Evolutionary conservation across 2,888 invertebrate species (phyloP).

Genomic region (Gastrophysa polygoni): DNA sequence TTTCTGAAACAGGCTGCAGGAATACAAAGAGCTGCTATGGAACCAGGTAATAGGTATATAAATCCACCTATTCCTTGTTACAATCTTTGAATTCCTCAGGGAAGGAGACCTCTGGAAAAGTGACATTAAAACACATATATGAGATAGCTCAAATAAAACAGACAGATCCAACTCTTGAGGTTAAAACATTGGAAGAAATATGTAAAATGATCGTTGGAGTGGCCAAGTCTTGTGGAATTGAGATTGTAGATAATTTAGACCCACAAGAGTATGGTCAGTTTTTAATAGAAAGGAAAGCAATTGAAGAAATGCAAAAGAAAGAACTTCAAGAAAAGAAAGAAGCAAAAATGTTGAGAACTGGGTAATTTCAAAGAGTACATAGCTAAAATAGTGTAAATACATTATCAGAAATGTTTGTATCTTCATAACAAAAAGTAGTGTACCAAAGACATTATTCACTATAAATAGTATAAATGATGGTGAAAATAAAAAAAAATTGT

Average conservation of each 20-base stretch:
- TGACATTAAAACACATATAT: conserved; percentile 93
- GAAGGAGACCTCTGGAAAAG: conserved; percentile 81
- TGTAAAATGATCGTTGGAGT: conserved; percentile 79
- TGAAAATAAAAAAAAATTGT: too few relatives aligned
- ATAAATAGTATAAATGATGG: too few relatives aligned
- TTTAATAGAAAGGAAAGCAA: conserved; percentile 72
- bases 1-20: conserved; percentile 96
- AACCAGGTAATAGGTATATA: conserved; percentile 55
- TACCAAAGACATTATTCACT: too few relatives aligned
- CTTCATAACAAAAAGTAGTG: too few relatives aligned
- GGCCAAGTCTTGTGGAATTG: conserved; percentile 83
- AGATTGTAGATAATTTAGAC: conserved; percentile 80
- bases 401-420: too few relatives aligned
- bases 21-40: conserved; percentile 79
- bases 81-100: conserved; percentile 61
- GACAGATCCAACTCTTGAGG: conserved; percentile 78
- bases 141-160: conserved; percentile 97
- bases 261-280: conserved; percentile 82
- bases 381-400: too few relatives aligned
- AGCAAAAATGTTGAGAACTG: conserved; percentile 89
- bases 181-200: conserved; percentile 70
- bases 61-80: background rate
- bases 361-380: conserved; percentile 46
- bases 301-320: conserved; percentile 76
- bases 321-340: conserved; percentile 83